Evolutionary conservation across 1,140 invertebrate species (phyloP), one percentile per base, ranked within the genome.

Genomic region (Polypedilum vanderplanki): DNA sequence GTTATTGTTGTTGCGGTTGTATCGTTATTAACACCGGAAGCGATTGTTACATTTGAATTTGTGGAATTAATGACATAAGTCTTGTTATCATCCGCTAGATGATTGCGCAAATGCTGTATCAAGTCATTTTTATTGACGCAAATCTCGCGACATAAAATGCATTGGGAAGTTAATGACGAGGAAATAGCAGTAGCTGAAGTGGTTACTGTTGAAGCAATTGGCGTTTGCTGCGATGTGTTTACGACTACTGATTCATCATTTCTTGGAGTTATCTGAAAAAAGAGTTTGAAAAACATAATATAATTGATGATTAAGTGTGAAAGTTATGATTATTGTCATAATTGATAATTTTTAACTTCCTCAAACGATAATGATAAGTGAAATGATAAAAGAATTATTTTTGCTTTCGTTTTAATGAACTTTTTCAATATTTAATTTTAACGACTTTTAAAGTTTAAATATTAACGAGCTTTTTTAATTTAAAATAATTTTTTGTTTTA

Each of bases 41-140:
- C 65, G 20, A 70, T 70, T 20, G 65, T 70, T 70, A 70, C 65
- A 22, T 70, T 70, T 10, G 65, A 70, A 20, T 18, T 70, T 4
- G 17, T 70, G 46, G 46, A 57, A 22, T 70, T 70, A 20, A 70
- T 70, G 65, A 70, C 65, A 70, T 70, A 70, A 20, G 65, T 70
- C 20, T 70, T 70, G 65, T 70, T 70, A 70, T 70, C 65, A 22
- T 70, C 65, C 65, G 65, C 65, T 20, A 70, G 65, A 22, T 70
- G 65, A 70, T 70, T 70, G 18, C 65, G 65, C 65, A 70, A 70
- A 70, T 70, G 65, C 20, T 70, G 65, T 70, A 70, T 70, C 65
- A 70, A 70, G 20, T 70, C 65, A 70, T 70, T 70, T 70, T 70
- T 70, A 70, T 70, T 70, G 17, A 70, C 17, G 10, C 65, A 70